phyloP scores from a whole-genome alignment of 1,140 invertebrate genomes.

The Aphaenogaster ashmeadi region DNA sequence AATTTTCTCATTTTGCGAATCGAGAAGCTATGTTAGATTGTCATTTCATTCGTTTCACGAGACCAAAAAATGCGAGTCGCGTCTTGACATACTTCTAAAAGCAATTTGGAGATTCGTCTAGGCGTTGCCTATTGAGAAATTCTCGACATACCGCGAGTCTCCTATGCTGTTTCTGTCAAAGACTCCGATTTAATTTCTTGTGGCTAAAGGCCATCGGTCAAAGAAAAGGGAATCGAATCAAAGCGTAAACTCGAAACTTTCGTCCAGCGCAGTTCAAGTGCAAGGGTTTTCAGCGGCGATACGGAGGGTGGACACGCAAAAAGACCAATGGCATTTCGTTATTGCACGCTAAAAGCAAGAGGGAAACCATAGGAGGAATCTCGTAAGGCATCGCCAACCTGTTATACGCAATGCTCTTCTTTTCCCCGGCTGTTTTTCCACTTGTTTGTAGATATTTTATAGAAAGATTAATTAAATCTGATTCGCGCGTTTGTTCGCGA shows the following conservation, averaged over 20 bases:
- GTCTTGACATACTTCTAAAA: conserved; percentile 25
- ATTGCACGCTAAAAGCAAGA: conserved; percentile 79
- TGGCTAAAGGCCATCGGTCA: conserved; percentile 64
- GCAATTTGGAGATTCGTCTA: conserved; percentile 26
- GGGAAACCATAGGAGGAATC: conserved; percentile 73
- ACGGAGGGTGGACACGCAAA: conserved; percentile 45
- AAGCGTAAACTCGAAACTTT: conserved; percentile 85
- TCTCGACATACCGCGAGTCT: conserved; percentile 32
- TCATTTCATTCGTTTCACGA: conserved; percentile 5
- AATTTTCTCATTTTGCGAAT: not conserved
- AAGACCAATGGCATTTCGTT: conserved; percentile 84
- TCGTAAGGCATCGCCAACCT: conserved; percentile 66
- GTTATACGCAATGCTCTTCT: conserved; percentile 39
- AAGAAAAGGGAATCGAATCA: conserved; percentile 79
- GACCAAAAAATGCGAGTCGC: conserved; percentile 13
- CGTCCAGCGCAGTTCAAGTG: conserved; percentile 52
- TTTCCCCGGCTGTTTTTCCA: conserved; percentile 41
- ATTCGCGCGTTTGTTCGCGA: not conserved
- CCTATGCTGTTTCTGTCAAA: conserved; percentile 81
- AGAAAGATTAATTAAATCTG: conserved; percentile 23
- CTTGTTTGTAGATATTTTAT: conserved; percentile 5
- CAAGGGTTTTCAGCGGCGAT: conserved; percentile 30
- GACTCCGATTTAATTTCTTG: conserved; percentile 86
- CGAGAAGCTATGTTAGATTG: not conserved
- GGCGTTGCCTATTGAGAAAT: conserved; percentile 47